A percentile compares a stretch with the other conserved stretches of the same genome.
Conservation (phyloP, 2,113 vertebrate genomes). For the Pseudopodoces humilis region DNA sequence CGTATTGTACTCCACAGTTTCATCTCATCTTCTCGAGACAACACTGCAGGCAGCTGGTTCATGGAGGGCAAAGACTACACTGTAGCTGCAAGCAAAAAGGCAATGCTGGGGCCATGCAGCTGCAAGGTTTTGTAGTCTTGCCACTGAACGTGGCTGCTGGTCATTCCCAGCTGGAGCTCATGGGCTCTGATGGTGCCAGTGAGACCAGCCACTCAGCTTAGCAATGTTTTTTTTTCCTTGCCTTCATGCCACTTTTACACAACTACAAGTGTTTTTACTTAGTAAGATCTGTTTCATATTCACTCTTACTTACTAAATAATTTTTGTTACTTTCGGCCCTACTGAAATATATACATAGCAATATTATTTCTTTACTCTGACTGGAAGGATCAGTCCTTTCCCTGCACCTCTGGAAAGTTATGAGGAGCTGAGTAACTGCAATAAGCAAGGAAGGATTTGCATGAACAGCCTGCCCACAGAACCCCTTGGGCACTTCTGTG, state of each 20-base stretch:
- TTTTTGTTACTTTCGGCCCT: background rate
- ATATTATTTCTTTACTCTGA: background rate
- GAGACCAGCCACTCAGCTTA: background rate
- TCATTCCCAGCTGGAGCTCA: background rate
- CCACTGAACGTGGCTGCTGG: background rate
- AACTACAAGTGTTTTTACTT: background rate
- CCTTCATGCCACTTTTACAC: background rate
- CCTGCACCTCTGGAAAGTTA: background rate
- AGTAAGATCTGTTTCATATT: background rate
- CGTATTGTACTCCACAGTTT: background rate
- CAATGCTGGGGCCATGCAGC: background rate
- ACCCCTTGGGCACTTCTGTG: background rate
- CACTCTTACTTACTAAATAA: background rate
- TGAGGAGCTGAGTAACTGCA: background rate
- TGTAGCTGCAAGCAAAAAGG: background rate
- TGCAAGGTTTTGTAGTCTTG: background rate
- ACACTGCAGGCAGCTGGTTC: background rate
- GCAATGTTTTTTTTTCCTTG: background rate
- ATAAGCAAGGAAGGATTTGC: background rate
- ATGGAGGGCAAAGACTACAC: background rate
- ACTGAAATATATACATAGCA: background rate
- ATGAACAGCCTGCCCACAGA: background rate
- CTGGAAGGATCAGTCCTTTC: background rate
- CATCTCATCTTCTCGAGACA: background rate
- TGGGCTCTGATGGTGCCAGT: background rate